phyloP scores from a whole-genome alignment of 2,888 invertebrate species.

The Frankliniella intonsa region DNA sequence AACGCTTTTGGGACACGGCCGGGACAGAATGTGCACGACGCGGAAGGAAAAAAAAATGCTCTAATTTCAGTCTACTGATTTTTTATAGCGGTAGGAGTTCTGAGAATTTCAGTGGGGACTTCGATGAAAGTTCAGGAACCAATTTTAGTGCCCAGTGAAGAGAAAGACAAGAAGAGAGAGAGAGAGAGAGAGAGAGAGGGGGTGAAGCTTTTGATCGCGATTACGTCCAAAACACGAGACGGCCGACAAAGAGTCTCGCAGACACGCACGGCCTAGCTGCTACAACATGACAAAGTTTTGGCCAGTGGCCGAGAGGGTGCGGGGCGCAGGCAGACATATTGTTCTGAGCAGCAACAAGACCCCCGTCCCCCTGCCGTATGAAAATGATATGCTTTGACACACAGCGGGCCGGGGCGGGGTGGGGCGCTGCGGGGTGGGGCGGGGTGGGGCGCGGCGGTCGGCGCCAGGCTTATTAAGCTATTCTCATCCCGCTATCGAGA shows the following conservation, averaged over 20 bases:
- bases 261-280: background rate
- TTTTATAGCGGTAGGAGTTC: too few relatives aligned
- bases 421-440: background rate
- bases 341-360: background rate
- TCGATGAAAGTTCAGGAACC: too few relatives aligned
- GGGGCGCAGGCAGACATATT: background rate
- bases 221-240: too few relatives aligned
- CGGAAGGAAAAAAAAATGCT: too few relatives aligned
- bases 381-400: conserved; percentile 25
- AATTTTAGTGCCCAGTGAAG: too few relatives aligned
- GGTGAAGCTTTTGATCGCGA: background rate
- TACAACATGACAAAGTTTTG: conserved; percentile 1
- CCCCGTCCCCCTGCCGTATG: background rate
- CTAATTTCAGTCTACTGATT: too few relatives aligned
- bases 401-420: background rate
- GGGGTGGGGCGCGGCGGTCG: background rate
- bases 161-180: background rate
- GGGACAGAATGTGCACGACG: too few relatives aligned
- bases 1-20: too few relatives aligned
- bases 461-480: conserved; percentile 14
- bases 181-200: background rate
- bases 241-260: too few relatives aligned
- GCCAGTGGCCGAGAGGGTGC: background rate
- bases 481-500: conserved; percentile 15
- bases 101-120: too few relatives aligned